Evolutionary conservation across 2,888 invertebrate genomes (phyloP).

Genomic region (Caenorhabditis sp.): DNA sequence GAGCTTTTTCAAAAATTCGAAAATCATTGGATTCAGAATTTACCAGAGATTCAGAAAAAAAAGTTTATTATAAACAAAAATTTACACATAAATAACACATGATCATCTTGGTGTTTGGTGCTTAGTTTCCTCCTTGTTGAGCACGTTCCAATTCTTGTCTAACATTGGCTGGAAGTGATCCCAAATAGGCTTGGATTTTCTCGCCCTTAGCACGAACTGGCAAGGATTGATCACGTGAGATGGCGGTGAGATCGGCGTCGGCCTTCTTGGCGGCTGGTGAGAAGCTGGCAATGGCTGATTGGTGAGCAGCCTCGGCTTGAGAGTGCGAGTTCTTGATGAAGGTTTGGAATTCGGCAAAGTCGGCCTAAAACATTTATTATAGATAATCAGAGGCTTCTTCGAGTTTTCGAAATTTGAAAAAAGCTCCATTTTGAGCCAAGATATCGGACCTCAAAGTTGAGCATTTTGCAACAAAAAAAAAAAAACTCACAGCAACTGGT

Average conservation of each 20-base stretch:
- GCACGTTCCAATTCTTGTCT: conserved; percentile 61
- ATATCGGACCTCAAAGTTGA: no score
- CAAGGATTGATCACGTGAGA: conserved; percentile 59
- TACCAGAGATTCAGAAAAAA: background rate
- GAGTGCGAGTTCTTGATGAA: conserved; percentile 52
- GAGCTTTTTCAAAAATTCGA: no score
- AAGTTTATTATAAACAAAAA: background rate
- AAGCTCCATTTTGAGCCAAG: no score
- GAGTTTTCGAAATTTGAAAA: background rate
- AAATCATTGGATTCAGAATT: background rate
- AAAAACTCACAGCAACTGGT: conserved; percentile 19
- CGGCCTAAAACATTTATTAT: conserved; percentile 44
- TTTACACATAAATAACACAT: background rate
- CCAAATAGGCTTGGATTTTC: conserved; percentile 59
- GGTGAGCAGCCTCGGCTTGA: conserved; percentile 62
- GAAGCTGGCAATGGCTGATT: conserved; percentile 58
- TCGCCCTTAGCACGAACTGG: conserved; percentile 58
- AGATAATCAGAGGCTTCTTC: background rate
- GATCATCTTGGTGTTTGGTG: background rate
- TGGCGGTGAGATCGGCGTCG: conserved; percentile 58
- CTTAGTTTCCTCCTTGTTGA: conserved; percentile 34
- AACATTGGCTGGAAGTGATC: conserved; percentile 56
- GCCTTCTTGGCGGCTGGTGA: conserved; percentile 60
- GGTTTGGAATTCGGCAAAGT: conserved; percentile 60
- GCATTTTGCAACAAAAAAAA: no score